Evolutionary conservation across 2,888 invertebrate species (phyloP).

Genomic region (Nycteola revayana): DNA sequence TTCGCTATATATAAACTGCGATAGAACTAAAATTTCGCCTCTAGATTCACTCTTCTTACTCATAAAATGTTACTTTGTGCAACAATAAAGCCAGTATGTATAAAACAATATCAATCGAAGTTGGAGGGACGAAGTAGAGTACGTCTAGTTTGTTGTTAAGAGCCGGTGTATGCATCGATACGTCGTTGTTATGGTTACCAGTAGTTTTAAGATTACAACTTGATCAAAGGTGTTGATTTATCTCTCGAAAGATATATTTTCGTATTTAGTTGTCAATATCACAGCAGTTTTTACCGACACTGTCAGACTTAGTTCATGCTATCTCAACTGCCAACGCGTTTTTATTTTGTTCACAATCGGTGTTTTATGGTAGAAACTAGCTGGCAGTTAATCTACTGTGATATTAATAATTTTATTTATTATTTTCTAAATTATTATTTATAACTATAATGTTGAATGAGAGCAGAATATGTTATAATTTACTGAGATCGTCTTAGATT

Average conservation of each 20-base stretch:
- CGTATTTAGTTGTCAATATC: constrained; percentile 71
- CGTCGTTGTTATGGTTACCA: constrained; percentile 70
- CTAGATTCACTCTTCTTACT: constrained; percentile 11
- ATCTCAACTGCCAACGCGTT: constrained; percentile 4
- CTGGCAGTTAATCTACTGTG: constrained; percentile 79
- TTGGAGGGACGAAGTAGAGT: constrained; percentile 20
- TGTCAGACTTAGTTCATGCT: constrained; percentile 51
- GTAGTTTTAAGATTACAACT: constrained; percentile 66
- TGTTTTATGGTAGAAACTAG: constrained; percentile 35
- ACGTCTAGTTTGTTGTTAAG: constrained; percentile 43
- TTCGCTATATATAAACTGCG: too few species aligned
- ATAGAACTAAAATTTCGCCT: background rate
- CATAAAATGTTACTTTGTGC: constrained; percentile 19
- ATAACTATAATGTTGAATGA: constrained; percentile 63
- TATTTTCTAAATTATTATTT: constrained; percentile 74
- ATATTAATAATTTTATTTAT: constrained; percentile 80
- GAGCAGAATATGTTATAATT: constrained; percentile 59
- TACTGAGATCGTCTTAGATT: constrained; percentile 62
- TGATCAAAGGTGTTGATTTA: constrained; percentile 59
- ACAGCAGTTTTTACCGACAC: constrained; percentile 70
- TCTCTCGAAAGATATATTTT: constrained; percentile 51
- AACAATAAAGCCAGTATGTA: constrained; percentile 34
- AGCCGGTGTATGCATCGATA: constrained; percentile 44
- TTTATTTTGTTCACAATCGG: constrained; percentile 4
- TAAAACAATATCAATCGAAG: constrained; percentile 25